Evolutionary conservation across 2,888 invertebrate genomes (phyloP), one percentile per base, ranked within the genome.

Genomic region (Drosophila kambysellisi): DNA sequence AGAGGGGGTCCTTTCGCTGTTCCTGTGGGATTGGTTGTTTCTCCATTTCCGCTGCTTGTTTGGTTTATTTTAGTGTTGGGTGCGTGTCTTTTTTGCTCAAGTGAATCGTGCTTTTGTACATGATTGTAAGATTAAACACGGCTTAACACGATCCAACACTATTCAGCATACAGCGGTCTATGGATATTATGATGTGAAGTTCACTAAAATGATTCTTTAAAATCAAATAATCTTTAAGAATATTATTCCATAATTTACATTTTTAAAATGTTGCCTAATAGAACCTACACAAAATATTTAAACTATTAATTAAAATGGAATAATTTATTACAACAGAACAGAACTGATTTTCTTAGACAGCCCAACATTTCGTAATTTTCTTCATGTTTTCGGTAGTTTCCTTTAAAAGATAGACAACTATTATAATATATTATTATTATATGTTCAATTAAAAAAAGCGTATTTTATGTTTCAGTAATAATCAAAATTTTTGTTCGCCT

Each of bases 31-130:
- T 74, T 50, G 56, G 52, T 9, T 15, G 33, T 25, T 20, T 5
- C 43, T 59, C 25, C 58, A 58, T 30, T 51, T 48, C 43, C 48
- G 43, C 37, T 25, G 52, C 51, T 58, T 60, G 61, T 50, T 66
- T 70, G 33, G 20, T 20, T 30, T 25, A 1, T 29, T 8, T 48
- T 29, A 39, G 66, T 39, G 66, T 17, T n/a, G 66, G 25, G 11
- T 20, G n/a, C 37, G 60, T 60, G 51, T 29, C 9, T 43, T 43
- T 11, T 53, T 53, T n/a, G 4, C 20, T 15, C n/a, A 53, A 20
- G 12, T 25, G 25, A 4, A 4, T 39, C 37, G 7, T 32, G 12
- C 11, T 32, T 50, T 29, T 29, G 9, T 9, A 17, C 5, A 50
- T 30, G 29, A 5, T 29, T 50, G 0, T 5, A 17, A 17, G 29